Evolutionary conservation across 23 tunicate species (phyloP), one percentile per base, ranked within the genome.

Genomic region (Clavelina lepadiformis): DNA sequence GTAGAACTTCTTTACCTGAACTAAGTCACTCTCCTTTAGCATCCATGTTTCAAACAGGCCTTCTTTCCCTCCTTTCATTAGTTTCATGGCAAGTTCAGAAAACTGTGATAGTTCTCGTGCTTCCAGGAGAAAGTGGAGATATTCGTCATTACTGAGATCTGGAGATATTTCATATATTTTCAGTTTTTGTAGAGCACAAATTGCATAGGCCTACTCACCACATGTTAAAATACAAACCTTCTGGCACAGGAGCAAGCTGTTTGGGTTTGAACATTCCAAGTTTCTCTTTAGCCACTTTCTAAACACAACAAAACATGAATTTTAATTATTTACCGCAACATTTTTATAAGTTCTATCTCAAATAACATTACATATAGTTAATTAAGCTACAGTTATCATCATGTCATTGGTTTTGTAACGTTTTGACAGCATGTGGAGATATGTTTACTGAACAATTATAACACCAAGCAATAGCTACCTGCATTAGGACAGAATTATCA

Each of bases 231-330:
- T 41, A 41, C 11, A 41, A 22, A 88, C 96, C 96, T 80, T 81
- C 88, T 3, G 65, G 37, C 28, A 88, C 96, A 51, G 68, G 82
- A 0, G 46, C 68, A 8, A 82, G 76, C 54, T 91, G 68, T 28
- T 72, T 51, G 6, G 98, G 98, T 0, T 71, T 83, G 51, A 77
- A 91, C 47, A 70, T 35, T 19, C 51, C 71, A 8, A 91, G 64
- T 58, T 63, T 70, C 51, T 91, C 98, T 61, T 91, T 91, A 41
- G 99, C 99, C 2, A 93, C 99, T 88, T 93, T 93, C 88, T 88
- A 35, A 61, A 45, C 6, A 50, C 29, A 11, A 38, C 31, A 35
- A 58, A 69, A 20, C n/a, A 6, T n/a, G n/a, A n/a, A n/a, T n/a
- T n/a, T n/a, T n/a, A n/a, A n/a, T n/a, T n/a, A n/a, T n/a, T n/a